These are phyloP conservation scores for Chrosomus eos DNA, from an alignment of 2,797 vertebrate species.

Conservation along the genomic window DNA sequence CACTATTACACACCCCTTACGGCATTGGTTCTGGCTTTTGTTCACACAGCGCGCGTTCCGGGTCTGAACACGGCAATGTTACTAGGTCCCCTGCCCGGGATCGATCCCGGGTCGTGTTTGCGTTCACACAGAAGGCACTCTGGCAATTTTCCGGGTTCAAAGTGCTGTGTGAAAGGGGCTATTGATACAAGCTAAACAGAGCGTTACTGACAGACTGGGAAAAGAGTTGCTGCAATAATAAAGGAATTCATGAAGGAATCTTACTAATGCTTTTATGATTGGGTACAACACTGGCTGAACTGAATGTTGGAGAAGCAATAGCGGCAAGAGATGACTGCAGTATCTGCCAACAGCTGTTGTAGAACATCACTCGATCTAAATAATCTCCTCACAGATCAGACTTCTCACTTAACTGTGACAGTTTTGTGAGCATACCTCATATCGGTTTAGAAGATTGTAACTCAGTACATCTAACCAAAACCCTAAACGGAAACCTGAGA, in stretches of 20 bases:
- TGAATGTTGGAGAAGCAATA: not conserved
- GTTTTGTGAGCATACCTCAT: not conserved
- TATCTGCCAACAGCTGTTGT: not conserved
- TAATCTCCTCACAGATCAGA: conserved; percentile 5
- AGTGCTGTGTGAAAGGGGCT: too few species aligned
- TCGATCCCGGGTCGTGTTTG: too few species aligned
- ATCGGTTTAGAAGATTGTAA: not conserved
- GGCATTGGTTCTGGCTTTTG: too few species aligned
- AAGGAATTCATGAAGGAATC: not conserved
- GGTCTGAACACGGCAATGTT: too few species aligned
- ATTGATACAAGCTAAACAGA: too few species aligned
- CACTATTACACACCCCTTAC: too few species aligned
- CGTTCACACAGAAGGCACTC: too few species aligned
- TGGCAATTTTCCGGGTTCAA: too few species aligned
- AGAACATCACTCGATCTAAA: conserved; percentile 20
- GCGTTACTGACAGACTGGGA: not conserved
- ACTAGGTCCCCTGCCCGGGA: too few species aligned
- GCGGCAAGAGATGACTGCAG: not conserved
- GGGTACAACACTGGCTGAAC: not conserved
- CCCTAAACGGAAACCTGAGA: conserved; percentile 16
- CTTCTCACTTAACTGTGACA: not conserved
- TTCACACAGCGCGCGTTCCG: too few species aligned
- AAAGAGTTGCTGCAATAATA: not conserved
- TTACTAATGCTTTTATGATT: conserved; percentile 62
- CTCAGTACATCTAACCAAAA: conserved; percentile 5